These are phyloP conservation scores for Vipera latastei DNA, from an alignment of 2,797 vertebrate genomes.

Conservation along the genomic window DNA sequence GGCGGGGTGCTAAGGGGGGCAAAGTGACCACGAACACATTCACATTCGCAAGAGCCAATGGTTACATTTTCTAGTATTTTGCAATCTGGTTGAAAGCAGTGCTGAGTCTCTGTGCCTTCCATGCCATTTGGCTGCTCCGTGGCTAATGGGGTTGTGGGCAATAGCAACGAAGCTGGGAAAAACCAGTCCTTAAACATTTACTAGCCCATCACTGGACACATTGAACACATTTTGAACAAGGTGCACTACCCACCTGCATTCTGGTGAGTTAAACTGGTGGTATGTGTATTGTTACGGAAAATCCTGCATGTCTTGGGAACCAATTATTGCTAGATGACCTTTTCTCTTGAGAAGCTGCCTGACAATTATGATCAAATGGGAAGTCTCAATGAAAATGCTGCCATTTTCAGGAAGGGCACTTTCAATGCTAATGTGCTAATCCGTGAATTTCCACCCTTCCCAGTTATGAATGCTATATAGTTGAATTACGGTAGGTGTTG, in stretches of 20 bases:
- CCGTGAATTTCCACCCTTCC: background rate
- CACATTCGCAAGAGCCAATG: background rate
- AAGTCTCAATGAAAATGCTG: background rate
- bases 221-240: background rate
- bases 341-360: background rate
- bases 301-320: background rate
- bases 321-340: background rate
- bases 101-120: background rate
- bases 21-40: background rate
- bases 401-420: background rate
- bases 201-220: background rate
- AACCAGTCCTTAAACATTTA: background rate
- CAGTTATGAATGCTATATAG: background rate
- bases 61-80: background rate
- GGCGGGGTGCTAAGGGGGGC: background rate
- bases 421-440: background rate
- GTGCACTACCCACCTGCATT: background rate
- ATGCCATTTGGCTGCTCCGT: background rate
- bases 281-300: background rate
- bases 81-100: background rate
- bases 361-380: background rate
- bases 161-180: background rate
- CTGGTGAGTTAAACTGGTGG: background rate
- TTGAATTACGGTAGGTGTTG: background rate
- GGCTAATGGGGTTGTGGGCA: background rate